These are phyloP conservation scores for Rhopalosiphum maidis DNA, from an alignment of 1,140 invertebrate species.

Conservation along the genomic window DNA sequence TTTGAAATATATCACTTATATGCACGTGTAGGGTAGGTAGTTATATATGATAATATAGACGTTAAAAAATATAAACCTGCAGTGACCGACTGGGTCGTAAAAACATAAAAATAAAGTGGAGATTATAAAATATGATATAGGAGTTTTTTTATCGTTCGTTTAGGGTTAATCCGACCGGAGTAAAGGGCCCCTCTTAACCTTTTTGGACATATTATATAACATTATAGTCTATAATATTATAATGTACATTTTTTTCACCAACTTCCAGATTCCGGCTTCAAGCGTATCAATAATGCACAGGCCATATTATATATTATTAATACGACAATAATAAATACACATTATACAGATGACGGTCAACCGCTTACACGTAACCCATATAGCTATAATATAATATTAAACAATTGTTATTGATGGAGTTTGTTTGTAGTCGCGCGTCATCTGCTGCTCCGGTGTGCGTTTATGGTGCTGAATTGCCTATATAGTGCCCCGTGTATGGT, in stretches of 20 bases:
- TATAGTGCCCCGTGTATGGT: background rate
- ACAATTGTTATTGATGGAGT: background rate
- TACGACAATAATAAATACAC: background rate
- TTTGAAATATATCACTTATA: background rate
- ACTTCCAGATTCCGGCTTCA: background rate
- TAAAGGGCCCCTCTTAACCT: background rate
- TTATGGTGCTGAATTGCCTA: conserved; percentile 40
- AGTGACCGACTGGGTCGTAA: background rate
- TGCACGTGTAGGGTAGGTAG: background rate
- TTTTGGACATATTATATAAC: conserved; percentile 1
- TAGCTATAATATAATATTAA: background rate
- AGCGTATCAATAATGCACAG: background rate
- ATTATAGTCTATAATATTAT: conserved; percentile 11
- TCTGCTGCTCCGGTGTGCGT: background rate
- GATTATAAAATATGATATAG: conserved; percentile 31
- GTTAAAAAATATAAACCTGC: conserved; percentile 19
- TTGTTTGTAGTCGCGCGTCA: background rate
- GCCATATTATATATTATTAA: background rate
- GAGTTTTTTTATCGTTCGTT: background rate
- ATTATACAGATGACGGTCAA: background rate
- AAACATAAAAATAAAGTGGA: background rate
- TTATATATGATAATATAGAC: background rate
- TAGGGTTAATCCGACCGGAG: background rate
- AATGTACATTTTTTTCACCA: background rate
- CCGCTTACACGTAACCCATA: background rate